A percentile compares a stretch with the other conserved stretches of the same genome.
Evolutionary conservation across 2,797 vertebrate species (phyloP).

Genomic region (Anomalospiza imberbis): DNA sequence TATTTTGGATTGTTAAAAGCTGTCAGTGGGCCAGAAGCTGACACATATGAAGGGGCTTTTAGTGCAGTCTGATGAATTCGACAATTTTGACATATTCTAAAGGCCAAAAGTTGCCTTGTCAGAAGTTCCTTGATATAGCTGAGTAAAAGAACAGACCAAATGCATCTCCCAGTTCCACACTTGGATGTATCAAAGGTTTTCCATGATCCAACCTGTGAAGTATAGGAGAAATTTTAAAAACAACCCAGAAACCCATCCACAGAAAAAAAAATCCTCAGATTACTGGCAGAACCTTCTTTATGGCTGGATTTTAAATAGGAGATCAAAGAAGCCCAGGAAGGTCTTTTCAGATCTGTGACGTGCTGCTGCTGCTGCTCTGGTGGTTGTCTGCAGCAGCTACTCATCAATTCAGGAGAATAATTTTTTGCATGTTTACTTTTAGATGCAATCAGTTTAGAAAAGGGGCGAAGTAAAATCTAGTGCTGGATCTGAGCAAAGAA

Average conservation of each 20-base stretch:
- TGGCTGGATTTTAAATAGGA: background rate
- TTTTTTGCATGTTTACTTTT: background rate
- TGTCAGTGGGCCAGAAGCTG: background rate
- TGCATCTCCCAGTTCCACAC: background rate
- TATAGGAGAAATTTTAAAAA: background rate
- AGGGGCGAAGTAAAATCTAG: background rate
- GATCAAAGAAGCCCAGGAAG: background rate
- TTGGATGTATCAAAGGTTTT: background rate
- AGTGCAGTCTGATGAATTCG: background rate
- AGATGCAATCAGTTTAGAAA: background rate
- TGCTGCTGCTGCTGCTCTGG: background rate
- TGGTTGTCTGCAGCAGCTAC: background rate
- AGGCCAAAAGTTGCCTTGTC: background rate
- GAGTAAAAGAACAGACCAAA: background rate
- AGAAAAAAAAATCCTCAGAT: background rate
- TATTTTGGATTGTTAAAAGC: background rate
- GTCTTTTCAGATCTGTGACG: background rate
- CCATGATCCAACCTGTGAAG: background rate
- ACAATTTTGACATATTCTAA: background rate
- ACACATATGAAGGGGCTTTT: background rate
- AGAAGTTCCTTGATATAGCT: background rate
- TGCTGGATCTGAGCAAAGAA: constrained; percentile 2
- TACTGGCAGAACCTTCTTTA: background rate
- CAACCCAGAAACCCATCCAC: background rate
- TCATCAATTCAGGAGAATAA: background rate